These are phyloP conservation scores for Ecliptopera silaceata DNA, from an alignment of 2,888 invertebrate genomes.

Conservation along the genomic window DNA sequence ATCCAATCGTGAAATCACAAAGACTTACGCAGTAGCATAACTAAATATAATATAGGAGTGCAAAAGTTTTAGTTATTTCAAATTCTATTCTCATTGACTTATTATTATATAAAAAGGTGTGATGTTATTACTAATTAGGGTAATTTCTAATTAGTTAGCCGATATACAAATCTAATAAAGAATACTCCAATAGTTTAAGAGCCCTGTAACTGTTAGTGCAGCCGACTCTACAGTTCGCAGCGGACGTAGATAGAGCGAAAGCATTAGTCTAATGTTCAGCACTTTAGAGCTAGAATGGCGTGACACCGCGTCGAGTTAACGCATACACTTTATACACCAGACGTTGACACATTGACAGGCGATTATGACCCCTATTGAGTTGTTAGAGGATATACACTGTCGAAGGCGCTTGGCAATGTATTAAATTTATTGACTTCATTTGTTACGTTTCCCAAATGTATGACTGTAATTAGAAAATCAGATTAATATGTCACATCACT, in stretches of 20 bases:
- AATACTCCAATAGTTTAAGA: constrained; percentile 41
- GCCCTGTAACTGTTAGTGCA: constrained; percentile 49
- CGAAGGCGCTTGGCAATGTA: constrained; percentile 51
- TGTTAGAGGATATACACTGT: constrained; percentile 44
- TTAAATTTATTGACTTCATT: constrained; percentile 57
- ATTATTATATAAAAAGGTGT: too few relatives aligned
- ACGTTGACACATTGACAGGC: constrained; percentile 62
- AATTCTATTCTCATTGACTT: too few relatives aligned
- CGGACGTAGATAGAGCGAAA: constrained; percentile 65
- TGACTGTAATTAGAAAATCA: constrained; percentile 33
- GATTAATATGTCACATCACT: constrained; percentile 18
- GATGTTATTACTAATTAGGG: too few relatives aligned
- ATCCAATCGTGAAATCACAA: too few relatives aligned
- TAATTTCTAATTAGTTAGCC: too few relatives aligned
- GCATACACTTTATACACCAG: constrained; percentile 55
- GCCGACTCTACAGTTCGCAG: constrained; percentile 58
- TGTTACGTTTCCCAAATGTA: constrained; percentile 41
- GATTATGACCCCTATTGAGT: constrained; percentile 67
- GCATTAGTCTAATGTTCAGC: constrained; percentile 71
- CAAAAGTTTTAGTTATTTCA: too few relatives aligned
- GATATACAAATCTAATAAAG: too few relatives aligned
- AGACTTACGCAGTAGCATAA: too few relatives aligned
- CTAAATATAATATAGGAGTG: too few relatives aligned
- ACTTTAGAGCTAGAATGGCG: constrained; percentile 65
- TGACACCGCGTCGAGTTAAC: constrained; percentile 54